These are phyloP conservation scores for Heliconius melpomene DNA, from an alignment of 1,140 invertebrate genomes.

Conservation along the genomic window DNA sequence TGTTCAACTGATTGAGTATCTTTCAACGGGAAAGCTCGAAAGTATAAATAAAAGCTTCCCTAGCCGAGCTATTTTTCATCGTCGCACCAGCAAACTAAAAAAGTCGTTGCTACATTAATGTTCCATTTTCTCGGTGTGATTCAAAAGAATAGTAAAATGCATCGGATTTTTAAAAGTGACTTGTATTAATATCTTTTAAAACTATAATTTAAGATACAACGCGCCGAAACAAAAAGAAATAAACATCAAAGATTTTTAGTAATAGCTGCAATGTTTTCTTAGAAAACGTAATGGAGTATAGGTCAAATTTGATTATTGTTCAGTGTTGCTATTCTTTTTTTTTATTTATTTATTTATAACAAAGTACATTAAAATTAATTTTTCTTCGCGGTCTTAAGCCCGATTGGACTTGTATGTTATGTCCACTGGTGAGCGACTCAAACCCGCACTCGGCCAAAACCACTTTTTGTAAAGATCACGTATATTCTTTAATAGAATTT, in stretches of 20 bases:
- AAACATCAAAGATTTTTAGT: background rate
- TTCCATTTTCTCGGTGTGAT: background rate
- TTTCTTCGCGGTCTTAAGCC: no score
- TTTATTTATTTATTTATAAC: no score
- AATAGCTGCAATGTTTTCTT: background rate
- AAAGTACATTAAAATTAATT: no score
- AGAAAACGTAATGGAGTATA: background rate
- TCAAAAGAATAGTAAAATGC: background rate
- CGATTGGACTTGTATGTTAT: no score
- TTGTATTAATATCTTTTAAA: slow-evolving; percentile 4
- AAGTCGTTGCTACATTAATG: slow-evolving; percentile 1
- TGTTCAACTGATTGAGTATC: background rate
- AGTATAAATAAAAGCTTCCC: slow-evolving; percentile 8
- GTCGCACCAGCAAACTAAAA: background rate
- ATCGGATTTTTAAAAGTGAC: background rate
- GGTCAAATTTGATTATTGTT: background rate
- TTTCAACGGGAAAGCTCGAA: background rate
- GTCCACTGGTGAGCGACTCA: no score
- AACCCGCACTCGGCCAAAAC: no score
- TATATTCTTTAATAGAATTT: no score
- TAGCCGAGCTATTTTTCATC: background rate
- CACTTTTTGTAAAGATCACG: no score
- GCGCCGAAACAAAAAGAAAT: background rate
- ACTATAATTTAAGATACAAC: background rate
- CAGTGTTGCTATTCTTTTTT: background rate